Evolutionary conservation across 2,113 vertebrate species (phyloP).

Genomic region (Charadrius vociferus): DNA sequence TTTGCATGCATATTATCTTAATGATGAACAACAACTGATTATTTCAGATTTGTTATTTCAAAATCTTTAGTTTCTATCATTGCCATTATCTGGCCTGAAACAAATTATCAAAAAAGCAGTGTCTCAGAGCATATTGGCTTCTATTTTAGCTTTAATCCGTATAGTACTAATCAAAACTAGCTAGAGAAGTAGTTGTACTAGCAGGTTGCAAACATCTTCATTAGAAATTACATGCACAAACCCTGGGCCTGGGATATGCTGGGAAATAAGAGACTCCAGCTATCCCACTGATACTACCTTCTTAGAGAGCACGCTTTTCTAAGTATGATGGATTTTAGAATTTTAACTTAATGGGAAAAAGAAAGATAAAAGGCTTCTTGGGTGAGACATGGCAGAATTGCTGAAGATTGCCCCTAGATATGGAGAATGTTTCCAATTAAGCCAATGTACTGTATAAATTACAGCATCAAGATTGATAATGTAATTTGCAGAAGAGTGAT

Average conservation of each 20-base stretch:
- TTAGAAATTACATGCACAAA: not conserved
- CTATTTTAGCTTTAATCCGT: not conserved
- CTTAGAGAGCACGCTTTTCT: not conserved
- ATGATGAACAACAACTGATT: not conserved
- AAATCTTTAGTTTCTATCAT: not conserved
- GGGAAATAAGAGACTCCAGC: not conserved
- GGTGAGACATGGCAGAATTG: not conserved
- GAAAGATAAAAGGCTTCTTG: not conserved
- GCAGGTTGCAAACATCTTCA: not conserved
- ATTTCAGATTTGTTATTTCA: not conserved
- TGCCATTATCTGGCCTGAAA: not conserved
- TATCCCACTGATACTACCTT: rapidly evolving
- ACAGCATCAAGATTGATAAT: not conserved
- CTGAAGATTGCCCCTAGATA: not conserved
- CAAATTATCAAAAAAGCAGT: not conserved
- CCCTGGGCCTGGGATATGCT: not conserved
- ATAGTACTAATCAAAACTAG: not conserved
- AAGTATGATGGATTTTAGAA: not conserved
- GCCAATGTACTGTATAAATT: not conserved
- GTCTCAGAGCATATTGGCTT: not conserved
- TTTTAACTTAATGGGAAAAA: not conserved
- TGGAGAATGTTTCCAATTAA: not conserved
- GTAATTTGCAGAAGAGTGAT: not conserved
- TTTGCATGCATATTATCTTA: not conserved
- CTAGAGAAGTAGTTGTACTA: not conserved